Evolutionary conservation across 2,113 vertebrate genomes (phyloP), one percentile per base, ranked within the genome.

Genomic region (Vulpes vulpes): DNA sequence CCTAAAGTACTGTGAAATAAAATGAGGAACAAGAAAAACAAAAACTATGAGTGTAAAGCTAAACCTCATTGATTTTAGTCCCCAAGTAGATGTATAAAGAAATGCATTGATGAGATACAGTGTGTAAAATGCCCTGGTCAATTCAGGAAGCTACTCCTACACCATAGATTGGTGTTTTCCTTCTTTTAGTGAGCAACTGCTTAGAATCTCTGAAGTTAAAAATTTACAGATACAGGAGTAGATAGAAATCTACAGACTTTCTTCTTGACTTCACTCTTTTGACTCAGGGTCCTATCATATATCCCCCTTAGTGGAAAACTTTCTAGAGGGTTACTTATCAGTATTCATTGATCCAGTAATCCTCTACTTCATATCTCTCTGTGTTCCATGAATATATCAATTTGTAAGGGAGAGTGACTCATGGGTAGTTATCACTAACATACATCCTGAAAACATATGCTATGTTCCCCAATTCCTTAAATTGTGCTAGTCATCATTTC

Each of bases 151-250:
- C 8, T 57, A 22, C 12, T 23, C 7, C 49, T 22, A 35, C 57
- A 51, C 12, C 22, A 9, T 60, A n/a, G 16, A 69, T 11, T 8
- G 7, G 8, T 12, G 11, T 23, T 25, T 87, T 17, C 7, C 49
- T n/a, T 91, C 14, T 25, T 7, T 57, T 49, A 32, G 10, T 74
- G 32, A 38, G 17, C 1, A 17, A 43, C 14, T 19, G 10, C 32
- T 9, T 11, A 5, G 19, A 51, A 8, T 53, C 49, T 62, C 25
- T 49, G 16, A 49, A 7, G 3, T 38, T 53, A 27, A n/a, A 73
- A 35, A 10, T n/a, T 15, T 49, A 1, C 25, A 32, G 15, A 43
- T 8, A 22, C 11, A 15, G 7, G 1, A 2, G 43, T 16, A 8
- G 3, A 22, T 35, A 43, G 57, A 35, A 78, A 17, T 38, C 9